Evolutionary conservation across 1,140 invertebrate genomes (phyloP), one percentile per base, ranked within the genome.

Genomic region (Lordiphosa clarofinis): DNA sequence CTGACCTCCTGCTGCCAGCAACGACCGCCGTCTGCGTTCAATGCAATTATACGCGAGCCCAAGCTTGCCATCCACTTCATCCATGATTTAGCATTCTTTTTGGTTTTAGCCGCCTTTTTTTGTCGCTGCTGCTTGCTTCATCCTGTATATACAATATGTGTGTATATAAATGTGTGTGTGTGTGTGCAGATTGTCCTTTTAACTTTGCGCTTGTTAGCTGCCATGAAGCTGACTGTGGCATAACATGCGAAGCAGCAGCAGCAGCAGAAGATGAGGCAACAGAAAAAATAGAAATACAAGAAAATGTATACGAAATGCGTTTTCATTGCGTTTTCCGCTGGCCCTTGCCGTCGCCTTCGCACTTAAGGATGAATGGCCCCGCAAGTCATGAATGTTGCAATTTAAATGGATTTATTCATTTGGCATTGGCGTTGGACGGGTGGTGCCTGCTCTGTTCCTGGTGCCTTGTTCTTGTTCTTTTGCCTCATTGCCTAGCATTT

Each of bases 321-420:
- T 71, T 75, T 61, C 50, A 67, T 58, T 76, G 73, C 67, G 56
- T 57, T 67, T 59, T 64, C 43, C 39, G 44, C 56, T 72, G 52
- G 52, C 38, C 53, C 44, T 33, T 35, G 37, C 24, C 52, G 15
- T 40, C 31, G 19, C 31, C 40, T 36, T 39, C 38, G 8, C 61
- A 73, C 49, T 58, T 56, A 54, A 62, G 66, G 53, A 74, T 81
- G 64, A 73, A 81, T 70, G 56, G 60, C 60, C 40, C 64, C 70
- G 62, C 57, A 78, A 75, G 69, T 73, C 79, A 82, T 78, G 70
- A 73, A 84, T 84, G 69, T 74, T 78, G 73, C 73, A 84, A 84
- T 84, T 78, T 74, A 86, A 86, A 78, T 84, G 71, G 74, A 79
- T 86, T 86, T 86, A 86, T 84, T 84, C 74, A 84, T 84, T 86